Evolutionary conservation across 2,888 invertebrate genomes (phyloP), one percentile per base, ranked within the genome.

Genomic region (Xestoiulus laeticollis): DNA sequence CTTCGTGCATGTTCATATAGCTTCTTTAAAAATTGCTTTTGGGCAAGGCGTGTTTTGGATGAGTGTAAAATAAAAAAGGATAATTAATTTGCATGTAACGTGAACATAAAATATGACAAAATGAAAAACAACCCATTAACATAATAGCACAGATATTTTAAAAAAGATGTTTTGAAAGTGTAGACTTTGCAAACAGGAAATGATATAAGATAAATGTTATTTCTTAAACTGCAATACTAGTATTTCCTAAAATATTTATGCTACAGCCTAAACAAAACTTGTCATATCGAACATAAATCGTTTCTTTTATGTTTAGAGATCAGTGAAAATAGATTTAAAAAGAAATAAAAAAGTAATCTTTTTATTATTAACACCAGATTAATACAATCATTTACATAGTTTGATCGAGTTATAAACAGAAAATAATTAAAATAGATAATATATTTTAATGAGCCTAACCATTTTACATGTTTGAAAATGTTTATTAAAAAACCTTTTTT

Each of bases 31-130:
- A 78, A 78, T 78, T 26, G 78, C 78, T 30, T 14, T 16, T 14
- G 78, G 78, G 30, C 30, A 30, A 78, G 78, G 78, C 78, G 78
- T 78, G 78, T 30, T 38, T 30, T 78, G 78, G 12, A 30, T 30
- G 78, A 30, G n/a, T 19, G 22, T 6, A 22, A 22, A 8, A 22
- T 6, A 1, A 26, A 26, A 78, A 78, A 78, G 30, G 12, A 78
- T 78, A 78, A 78, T 78, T 78, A 78, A 78, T 78, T 78, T 78
- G 30, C 30, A 78, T 78, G 30, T 30, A 12, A 78, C 3, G 78
- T 30, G 78, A 30, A 10, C 68, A 78, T 30, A 78, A 78, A 78
- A 78, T 78, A 78, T 30, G 30, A 14, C 78, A 78, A 78, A 78
- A 14, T 3, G 30, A 30, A 78, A 30, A 78, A 30, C 6, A 30